Evolutionary conservation across 2,797 vertebrate genomes (phyloP).

Genomic region (Leuciscus waleckii): DNA sequence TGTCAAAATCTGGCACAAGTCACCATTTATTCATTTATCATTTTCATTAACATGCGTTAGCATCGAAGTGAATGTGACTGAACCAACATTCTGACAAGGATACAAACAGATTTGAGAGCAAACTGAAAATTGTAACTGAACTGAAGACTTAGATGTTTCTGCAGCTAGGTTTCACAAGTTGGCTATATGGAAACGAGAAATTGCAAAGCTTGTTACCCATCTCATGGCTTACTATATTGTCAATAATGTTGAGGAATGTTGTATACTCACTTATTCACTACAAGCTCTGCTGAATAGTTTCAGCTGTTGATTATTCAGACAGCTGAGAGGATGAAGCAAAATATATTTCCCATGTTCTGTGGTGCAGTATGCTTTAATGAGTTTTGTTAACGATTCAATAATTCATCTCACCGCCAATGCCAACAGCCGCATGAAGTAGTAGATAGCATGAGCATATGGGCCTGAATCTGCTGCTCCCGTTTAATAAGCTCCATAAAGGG

Average conservation of each 20-base stretch:
- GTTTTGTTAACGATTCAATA: conserved; percentile 48
- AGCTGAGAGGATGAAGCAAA: conserved; percentile 36
- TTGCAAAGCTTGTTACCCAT: neutral
- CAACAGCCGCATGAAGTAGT: conserved; percentile 28
- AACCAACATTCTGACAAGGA: neutral
- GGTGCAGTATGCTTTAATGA: conserved; percentile 52
- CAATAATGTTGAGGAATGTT: conserved; percentile 32
- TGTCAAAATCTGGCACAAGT: neutral
- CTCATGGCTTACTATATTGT: conserved; percentile 1
- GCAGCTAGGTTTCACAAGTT: neutral
- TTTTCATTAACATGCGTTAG: neutral
- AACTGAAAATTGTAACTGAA: neutral
- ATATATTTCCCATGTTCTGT: conserved; percentile 33
- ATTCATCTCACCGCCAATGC: conserved; percentile 23
- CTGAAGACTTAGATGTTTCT: neutral
- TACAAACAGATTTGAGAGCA: neutral
- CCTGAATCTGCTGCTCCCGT: conserved; percentile 44
- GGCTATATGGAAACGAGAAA: neutral
- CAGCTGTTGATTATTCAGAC: conserved; percentile 49
- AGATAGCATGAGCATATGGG: conserved; percentile 47
- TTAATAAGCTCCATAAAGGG: conserved; percentile 53
- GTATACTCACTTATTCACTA: conserved; percentile 19
- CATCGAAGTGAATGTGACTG: neutral
- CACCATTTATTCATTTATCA: neutral
- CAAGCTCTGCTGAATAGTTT: conserved; percentile 32